A percentile compares a stretch with the other conserved stretches of the same genome.
phyloP scores from a whole-genome alignment of 2,797 vertebrate species.

The Protosalanx chinensis region DNA sequence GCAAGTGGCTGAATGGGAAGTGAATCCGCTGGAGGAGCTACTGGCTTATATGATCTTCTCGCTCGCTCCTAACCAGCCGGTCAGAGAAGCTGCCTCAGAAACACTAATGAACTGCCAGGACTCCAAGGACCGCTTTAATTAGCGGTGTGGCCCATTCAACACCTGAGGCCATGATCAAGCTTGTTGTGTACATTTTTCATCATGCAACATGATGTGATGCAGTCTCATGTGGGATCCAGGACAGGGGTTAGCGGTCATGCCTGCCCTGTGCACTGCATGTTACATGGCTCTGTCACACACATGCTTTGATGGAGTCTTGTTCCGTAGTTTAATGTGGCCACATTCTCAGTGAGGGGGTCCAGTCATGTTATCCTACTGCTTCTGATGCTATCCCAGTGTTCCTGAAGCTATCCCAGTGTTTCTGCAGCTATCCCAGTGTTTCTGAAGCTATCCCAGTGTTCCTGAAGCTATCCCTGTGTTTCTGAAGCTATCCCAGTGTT shows the following conservation, averaged over 20 bases:
- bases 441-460: conserved; percentile 42
- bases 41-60: not conserved
- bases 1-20: no score
- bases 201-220: no score
- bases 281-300: conserved; percentile 1
- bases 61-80: not conserved
- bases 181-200: no score
- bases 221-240: no score
- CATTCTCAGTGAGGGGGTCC: no score
- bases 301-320: conserved; percentile 23
- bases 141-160: no score
- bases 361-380: conserved; percentile 28
- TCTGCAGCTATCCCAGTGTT: conserved; percentile 29
- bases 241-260: no score
- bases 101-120: not conserved
- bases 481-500: conserved; percentile 16
- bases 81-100: not conserved
- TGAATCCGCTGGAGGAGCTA: not conserved
- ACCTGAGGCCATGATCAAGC: no score
- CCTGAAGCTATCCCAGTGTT: conserved; percentile 28
- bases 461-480: conserved; percentile 32
- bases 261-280: not conserved
- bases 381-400: conserved; percentile 34
- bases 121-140: not conserved
- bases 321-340: conserved; percentile 40